A percentile compares a stretch with the other conserved stretches of the same genome.
Conservation (phyloP, 2,797 vertebrate species). For the Takifugu rubripes region DNA sequence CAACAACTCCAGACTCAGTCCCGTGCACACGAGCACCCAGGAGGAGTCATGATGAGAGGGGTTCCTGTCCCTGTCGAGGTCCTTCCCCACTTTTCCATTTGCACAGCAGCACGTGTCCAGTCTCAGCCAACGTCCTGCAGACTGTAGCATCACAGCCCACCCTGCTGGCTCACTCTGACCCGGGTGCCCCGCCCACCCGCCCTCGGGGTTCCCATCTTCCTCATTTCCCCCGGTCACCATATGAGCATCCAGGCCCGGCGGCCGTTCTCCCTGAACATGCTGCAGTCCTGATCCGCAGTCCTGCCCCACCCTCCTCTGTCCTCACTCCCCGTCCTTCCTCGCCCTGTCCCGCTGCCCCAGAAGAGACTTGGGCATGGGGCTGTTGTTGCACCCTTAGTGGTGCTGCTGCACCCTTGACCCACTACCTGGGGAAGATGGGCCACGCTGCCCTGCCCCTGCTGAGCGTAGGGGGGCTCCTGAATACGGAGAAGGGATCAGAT, state of each 20-base stretch:
- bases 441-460: constrained; percentile 80
- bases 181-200: neutral
- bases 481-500: constrained; percentile 69
- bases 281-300: constrained; percentile 46
- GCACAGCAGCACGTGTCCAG: constrained; percentile 15
- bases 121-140: constrained; percentile 25
- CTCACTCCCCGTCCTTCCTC: constrained; percentile 53
- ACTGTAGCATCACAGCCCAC: constrained; percentile 58
- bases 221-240: constrained; percentile 47
- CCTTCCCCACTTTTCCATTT: constrained; percentile 23
- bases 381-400: constrained; percentile 73
- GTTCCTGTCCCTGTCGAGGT: constrained; percentile 38
- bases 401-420: constrained; percentile 71
- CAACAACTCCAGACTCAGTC: constrained; percentile 18
- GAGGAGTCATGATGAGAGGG: constrained; percentile 15
- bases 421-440: constrained; percentile 85
- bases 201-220: constrained; percentile 55
- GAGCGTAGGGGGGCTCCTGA: constrained; percentile 80
- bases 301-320: constrained; percentile 43
- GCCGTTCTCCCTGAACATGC: neutral
- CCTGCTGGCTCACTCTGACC: constrained; percentile 20
- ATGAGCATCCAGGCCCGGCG: constrained; percentile 22
- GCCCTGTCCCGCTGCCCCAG: constrained; percentile 54
- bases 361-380: constrained; percentile 64
- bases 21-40: constrained; percentile 31